phyloP scores from a whole-genome alignment of 2,113 vertebrate genomes.

The Bombycilla garrulus region DNA sequence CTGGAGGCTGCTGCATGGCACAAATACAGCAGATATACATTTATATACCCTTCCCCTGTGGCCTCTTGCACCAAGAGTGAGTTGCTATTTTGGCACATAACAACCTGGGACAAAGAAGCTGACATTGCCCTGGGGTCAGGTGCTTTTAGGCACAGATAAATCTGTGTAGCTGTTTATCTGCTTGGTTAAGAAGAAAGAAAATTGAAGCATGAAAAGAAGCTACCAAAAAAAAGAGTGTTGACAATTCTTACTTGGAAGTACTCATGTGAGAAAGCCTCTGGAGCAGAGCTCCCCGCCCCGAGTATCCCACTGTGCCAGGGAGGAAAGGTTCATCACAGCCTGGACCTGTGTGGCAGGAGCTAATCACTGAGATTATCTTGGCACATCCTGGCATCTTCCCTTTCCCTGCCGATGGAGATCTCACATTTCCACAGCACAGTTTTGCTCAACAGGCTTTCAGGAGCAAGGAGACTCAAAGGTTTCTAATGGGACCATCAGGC shows the following conservation, averaged over 20 bases:
- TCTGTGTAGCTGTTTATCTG: background rate
- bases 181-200: background rate
- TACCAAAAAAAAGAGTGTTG: background rate
- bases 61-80: background rate
- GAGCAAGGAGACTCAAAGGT: background rate
- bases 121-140: background rate
- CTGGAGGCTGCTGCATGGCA: background rate
- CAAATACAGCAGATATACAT: background rate
- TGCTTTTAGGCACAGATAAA: background rate
- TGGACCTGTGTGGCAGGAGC: background rate
- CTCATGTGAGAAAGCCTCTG: background rate
- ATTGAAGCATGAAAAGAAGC: background rate
- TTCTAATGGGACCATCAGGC: background rate
- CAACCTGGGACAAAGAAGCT: background rate
- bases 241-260: background rate
- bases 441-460: background rate
- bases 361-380: background rate
- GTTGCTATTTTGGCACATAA: background rate
- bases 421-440: background rate
- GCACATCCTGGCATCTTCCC: background rate
- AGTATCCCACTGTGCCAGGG: background rate
- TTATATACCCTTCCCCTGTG: background rate
- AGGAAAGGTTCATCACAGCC: background rate
- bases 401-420: background rate
- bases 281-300: background rate